These are phyloP conservation scores for Dorcus hopei DNA, from an alignment of 2,888 invertebrate species.

Conservation along the genomic window DNA sequence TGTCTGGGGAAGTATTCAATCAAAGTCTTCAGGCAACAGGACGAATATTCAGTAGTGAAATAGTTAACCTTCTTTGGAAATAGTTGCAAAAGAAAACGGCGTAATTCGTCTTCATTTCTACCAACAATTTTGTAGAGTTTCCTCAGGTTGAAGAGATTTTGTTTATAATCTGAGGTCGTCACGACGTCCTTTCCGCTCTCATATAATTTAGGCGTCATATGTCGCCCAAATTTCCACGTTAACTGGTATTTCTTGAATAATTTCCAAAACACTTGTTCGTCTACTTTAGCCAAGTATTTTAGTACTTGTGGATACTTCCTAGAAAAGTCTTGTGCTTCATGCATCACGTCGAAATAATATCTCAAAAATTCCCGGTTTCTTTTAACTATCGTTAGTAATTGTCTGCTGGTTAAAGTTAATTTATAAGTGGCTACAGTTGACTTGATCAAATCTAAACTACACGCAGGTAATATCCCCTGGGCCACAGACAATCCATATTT, in stretches of 20 bases:
- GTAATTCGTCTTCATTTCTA: conserved; percentile 1
- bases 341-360: conserved; percentile 14
- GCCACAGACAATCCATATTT: conserved; percentile 21
- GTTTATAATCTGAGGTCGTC: not conserved
- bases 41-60: not conserved
- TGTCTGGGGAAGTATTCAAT: not conserved
- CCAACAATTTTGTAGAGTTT: no score
- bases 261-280: conserved; percentile 6
- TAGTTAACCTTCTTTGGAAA: conserved; percentile 6
- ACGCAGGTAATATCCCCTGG: conserved; percentile 13
- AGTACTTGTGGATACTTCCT: not conserved
- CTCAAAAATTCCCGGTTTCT: conserved; percentile 12
- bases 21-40: not conserved
- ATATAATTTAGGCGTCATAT: conserved; percentile 8
- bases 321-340: not conserved
- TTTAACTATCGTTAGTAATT: conserved; percentile 19
- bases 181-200: not conserved
- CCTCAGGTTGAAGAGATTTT: no score
- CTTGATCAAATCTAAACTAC: conserved; percentile 14
- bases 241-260: conserved; percentile 9
- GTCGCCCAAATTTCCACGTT: conserved; percentile 3
- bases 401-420: conserved; percentile 7
- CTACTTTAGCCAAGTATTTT: conserved; percentile 8
- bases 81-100: not conserved
- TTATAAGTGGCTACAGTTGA: conserved; percentile 8